Evolutionary conservation across 2,113 vertebrate genomes (phyloP), one percentile per base, ranked within the genome.

Genomic region (Ictalurus punctatus): DNA sequence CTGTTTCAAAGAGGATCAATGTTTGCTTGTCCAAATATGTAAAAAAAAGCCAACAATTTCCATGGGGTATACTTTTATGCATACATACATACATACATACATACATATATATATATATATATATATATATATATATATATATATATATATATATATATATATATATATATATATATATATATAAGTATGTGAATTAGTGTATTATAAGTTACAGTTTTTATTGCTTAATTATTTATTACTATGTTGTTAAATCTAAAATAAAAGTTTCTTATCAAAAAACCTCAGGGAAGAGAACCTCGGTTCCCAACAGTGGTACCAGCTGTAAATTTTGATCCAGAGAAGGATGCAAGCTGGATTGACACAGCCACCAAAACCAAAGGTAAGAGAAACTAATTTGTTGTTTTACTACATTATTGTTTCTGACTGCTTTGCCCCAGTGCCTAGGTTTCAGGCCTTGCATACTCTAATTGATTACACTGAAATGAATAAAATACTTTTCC

Each of bases 351-450:
- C 0, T 97, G 97, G 88, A 96, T 99, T 7, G 98, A 98, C 88
- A 96, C 96, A 0, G 98, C 98, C 83, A 96, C 99, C 95, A 98
- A 98, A 95, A 97, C 97, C 87, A 99, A 99, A 96, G 98, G 98
- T 97, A 93, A 92, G 89, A 69, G 1, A 71, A 52, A 17, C 3
- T 63, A 21, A 37, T 25, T 44, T 74, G 58, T n/a, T 71, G 6
- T 86, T 44, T 54, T 1, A 67, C 16, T 16, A 16, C 23, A 79
- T 63, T 23, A 1, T 56, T 23, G 67, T 30, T 86, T 59, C 5
- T 56, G 48, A 74, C 19, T n/a, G 30, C 30, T 73, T 73, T 73
- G 30, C 21, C 4, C 37, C 83, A 69, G 40, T 17, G 25, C 63
- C 30, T 14, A 71, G 27, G 84, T 48, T 65, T 71, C 69, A 71